Evolutionary conservation across 23 tunicate genomes (phyloP).

Genomic region (Corella eumyota): DNA sequence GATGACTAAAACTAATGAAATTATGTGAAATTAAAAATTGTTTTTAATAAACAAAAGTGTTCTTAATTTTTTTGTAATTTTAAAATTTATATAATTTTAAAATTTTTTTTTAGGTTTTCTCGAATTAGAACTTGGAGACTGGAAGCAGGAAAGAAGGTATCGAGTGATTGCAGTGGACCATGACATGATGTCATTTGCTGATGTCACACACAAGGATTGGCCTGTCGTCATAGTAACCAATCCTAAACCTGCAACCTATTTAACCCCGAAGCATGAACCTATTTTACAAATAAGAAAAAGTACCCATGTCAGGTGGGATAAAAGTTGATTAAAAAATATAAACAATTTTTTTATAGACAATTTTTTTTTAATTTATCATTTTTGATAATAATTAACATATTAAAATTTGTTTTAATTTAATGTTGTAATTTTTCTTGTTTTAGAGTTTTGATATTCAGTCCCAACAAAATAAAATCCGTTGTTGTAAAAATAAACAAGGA

Average conservation of each 20-base stretch:
- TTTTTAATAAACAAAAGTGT: no score
- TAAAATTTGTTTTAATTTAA: neutral
- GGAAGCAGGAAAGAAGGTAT: slow-evolving; percentile 56
- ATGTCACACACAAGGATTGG: slow-evolving; percentile 41
- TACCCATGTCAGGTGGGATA: slow-evolving; percentile 66
- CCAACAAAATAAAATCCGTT: slow-evolving; percentile 12
- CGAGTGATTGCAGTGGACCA: slow-evolving; percentile 87
- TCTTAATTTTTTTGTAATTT: no score
- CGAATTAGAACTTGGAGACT: slow-evolving; percentile 80
- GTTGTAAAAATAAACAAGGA: no score
- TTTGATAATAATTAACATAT: neutral
- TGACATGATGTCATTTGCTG: slow-evolving; percentile 67
- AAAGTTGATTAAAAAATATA: neutral
- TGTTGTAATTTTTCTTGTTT: neutral
- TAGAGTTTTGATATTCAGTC: slow-evolving; percentile 62
- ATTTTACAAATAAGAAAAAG: slow-evolving; percentile 50
- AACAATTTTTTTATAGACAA: neutral
- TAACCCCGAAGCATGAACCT: slow-evolving; percentile 79
- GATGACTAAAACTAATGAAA: neutral
- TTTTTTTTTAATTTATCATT: neutral
- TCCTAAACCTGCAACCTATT: slow-evolving; percentile 47
- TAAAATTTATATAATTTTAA: neutral
- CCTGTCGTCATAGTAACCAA: slow-evolving; percentile 69
- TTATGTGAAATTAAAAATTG: neutral
- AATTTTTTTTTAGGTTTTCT: slow-evolving; percentile 42